Conservation (phyloP, 2,888 invertebrate genomes). For the Metellina segmentata region DNA sequence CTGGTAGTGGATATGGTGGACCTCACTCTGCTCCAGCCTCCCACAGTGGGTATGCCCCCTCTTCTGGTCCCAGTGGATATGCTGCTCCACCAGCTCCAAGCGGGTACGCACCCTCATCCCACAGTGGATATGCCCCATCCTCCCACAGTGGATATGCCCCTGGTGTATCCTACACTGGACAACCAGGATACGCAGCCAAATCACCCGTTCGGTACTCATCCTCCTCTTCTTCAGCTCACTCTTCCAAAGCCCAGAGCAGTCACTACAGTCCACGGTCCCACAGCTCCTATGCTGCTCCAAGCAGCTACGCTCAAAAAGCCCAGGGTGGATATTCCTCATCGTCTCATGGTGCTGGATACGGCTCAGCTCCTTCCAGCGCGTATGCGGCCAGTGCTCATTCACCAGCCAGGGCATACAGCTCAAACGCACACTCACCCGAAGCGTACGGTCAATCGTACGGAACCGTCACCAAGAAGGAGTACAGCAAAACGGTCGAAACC, state of each 20-base stretch:
- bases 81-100: conserved; percentile 28
- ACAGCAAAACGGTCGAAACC: conserved; percentile 60
- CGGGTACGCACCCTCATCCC: conserved; percentile 8
- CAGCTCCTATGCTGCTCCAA: conserved; percentile 2
- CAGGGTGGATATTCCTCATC: background rate
- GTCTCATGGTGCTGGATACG: background rate
- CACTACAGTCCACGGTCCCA: conserved; percentile 1
- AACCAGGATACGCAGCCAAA: conserved; percentile 14
- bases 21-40: conserved; percentile 43
- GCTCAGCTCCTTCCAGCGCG: background rate
- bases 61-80: conserved; percentile 15
- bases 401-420: background rate
- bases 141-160: conserved; percentile 29
- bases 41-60: conserved; percentile 33
- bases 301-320: background rate
- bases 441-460: conserved; percentile 52
- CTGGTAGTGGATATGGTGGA: conserved; percentile 56
- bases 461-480: conserved; percentile 61
- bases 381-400: conserved; percentile 9
- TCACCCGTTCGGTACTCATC: conserved; percentile 7
- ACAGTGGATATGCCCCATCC: conserved; percentile 30
- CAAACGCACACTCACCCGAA: background rate
- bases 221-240: background rate
- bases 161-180: background rate
- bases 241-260: background rate